These are phyloP conservation scores for Eustalomyia histrio DNA, from an alignment of 2,888 invertebrate genomes.

Conservation along the genomic window DNA sequence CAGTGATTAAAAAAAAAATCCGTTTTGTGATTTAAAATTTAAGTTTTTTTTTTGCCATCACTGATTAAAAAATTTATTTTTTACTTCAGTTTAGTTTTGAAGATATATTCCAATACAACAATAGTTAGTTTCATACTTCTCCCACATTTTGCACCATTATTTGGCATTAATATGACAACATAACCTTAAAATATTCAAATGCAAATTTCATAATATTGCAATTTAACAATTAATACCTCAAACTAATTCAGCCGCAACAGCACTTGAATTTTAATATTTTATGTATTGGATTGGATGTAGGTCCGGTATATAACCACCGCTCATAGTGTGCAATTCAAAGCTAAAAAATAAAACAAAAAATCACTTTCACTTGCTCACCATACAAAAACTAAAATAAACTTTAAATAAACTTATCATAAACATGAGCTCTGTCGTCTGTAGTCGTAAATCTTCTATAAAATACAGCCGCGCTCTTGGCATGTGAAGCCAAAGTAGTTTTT, in stretches of 20 bases:
- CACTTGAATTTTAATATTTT: conserved; percentile 55
- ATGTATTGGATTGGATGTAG: conserved; percentile 57
- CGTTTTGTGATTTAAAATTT: no score
- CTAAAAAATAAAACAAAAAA: conserved; percentile 63
- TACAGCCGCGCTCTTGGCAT: conserved; percentile 16
- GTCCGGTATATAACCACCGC: conserved; percentile 61
- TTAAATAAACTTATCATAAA: neutral
- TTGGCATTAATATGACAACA: conserved; percentile 27
- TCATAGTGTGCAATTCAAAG: conserved; percentile 30
- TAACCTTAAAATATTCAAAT: conserved; percentile 38
- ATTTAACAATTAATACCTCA: conserved; percentile 14
- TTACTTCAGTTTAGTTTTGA: no score
- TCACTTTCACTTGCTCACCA: conserved; percentile 73
- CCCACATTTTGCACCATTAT: conserved; percentile 9
- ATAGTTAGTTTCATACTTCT: conserved; percentile 12
- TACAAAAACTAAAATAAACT: conserved; percentile 1
- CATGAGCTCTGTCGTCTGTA: conserved; percentile 9
- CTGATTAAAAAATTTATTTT: no score
- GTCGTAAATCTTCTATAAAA: neutral
- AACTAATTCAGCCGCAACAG: conserved; percentile 27
- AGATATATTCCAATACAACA: neutral
- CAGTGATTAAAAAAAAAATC: no score
- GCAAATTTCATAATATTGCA: conserved; percentile 52
- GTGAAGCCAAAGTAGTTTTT: conserved; percentile 22
- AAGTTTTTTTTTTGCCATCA: no score